Percentiles rank a stretch among this genome's conserved stretches.
These are phyloP conservation scores for Pantherophis guttatus DNA, from an alignment of 2,113 vertebrate species.

Conservation along the genomic window DNA sequence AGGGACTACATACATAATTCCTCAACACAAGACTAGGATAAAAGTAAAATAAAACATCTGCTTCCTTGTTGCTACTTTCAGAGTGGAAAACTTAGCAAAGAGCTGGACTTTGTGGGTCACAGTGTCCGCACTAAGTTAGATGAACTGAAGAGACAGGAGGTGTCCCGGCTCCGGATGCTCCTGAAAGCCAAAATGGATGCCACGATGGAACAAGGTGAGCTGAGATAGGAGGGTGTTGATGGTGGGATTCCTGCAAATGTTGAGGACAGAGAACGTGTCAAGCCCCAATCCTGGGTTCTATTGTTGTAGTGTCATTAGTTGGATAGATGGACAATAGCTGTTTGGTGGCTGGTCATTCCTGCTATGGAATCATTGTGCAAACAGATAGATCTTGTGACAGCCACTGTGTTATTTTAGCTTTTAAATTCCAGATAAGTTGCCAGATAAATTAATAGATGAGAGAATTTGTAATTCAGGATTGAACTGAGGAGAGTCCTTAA, in stretches of 20 bases:
- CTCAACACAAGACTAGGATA: no score
- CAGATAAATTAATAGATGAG: not conserved
- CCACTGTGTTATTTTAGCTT: not conserved
- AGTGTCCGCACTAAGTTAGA: slow-evolving; percentile 86
- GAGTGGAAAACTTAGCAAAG: slow-evolving; percentile 87
- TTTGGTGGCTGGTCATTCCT: not conserved
- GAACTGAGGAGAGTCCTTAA: no score
- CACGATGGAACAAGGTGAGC: slow-evolving; percentile 79
- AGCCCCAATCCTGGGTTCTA: not conserved
- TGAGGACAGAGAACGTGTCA: no score
- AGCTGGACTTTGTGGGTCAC: slow-evolving; percentile 88
- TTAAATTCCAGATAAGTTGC: not conserved
- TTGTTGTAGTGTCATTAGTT: not conserved
- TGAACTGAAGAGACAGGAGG: slow-evolving; percentile 89
- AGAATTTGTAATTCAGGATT: no score
- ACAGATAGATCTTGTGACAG: not conserved
- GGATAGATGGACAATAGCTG: not conserved
- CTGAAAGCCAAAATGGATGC: slow-evolving; percentile 90
- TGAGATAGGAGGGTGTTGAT: accelerated
- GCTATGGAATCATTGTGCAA: not conserved
- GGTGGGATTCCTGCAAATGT: not conserved
- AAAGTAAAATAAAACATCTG: not conserved
- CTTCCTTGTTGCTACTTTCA: slow-evolving; percentile 33
- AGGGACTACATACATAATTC: not conserved
- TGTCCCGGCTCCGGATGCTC: slow-evolving; percentile 87